phyloP scores from a whole-genome alignment of 1,140 invertebrate species.

The Drosophila littoralis region DNA sequence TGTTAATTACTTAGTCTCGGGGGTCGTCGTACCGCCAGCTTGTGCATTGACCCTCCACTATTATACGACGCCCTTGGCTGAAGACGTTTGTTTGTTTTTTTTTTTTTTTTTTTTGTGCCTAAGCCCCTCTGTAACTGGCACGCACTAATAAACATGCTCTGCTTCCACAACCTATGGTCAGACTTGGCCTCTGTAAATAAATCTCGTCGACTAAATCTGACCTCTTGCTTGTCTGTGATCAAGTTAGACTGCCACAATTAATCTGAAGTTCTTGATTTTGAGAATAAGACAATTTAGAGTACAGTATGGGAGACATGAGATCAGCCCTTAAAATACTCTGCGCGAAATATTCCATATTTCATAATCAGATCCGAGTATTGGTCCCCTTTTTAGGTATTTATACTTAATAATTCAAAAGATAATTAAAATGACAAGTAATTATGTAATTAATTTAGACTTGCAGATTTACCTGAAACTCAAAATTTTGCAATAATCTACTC shows the following conservation, averaged over 20 bases:
- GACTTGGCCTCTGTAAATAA: not conserved
- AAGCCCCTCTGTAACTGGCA: conserved; percentile 15
- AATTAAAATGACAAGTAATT: too few relatives aligned
- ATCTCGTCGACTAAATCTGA: too few relatives aligned
- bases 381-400: too few relatives aligned
- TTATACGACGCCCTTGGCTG: conserved; percentile 25
- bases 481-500: too few relatives aligned
- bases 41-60: conserved; percentile 41
- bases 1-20: conserved; percentile 28
- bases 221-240: not conserved
- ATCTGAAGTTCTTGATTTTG: not conserved
- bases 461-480: too few relatives aligned
- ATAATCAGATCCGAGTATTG: too few relatives aligned
- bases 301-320: too few relatives aligned
- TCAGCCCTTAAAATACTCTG: too few relatives aligned
- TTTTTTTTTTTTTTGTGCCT: not conserved
- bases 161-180: not conserved
- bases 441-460: too few relatives aligned
- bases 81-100: conserved; percentile 7
- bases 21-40: conserved; percentile 39
- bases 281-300: too few relatives aligned
- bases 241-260: not conserved
- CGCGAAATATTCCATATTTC: too few relatives aligned
- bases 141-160: conserved; percentile 27
- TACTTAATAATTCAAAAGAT: too few relatives aligned